Base-by-base conservation (phyloP, 2,797 vertebrate species). In the Yasuhikotakia modesta region DNA sequence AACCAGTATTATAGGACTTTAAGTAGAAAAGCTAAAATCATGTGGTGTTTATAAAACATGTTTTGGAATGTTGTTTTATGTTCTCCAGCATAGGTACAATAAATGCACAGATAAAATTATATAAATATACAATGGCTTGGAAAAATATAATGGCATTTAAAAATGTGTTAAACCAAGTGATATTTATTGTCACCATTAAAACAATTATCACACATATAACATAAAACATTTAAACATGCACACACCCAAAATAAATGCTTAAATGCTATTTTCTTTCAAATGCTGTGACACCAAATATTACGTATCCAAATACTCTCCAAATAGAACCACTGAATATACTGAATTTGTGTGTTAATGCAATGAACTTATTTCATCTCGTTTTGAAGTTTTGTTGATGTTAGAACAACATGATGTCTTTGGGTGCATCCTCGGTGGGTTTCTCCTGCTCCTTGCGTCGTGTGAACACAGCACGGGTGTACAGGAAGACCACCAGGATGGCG, bases 341-440 rank as follows among this genome's bases (percentile, higher is more conserved):
- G n/a, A n/a, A n/a, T n/a, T n/a, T n/a, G n/a, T n/a, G n/a, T n/a
- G n/a, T n/a, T n/a, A n/a, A n/a, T n/a, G n/a, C n/a, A n/a, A n/a
- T n/a, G n/a, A n/a, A n/a, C n/a, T n/a, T n/a, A n/a, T n/a, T n/a
- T n/a, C n/a, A n/a, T n/a, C n/a, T n/a, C n/a, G n/a, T n/a, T n/a
- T n/a, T n/a, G n/a, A n/a, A n/a, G n/a, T n/a, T n/a, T 3, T 73
- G 21, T 14, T 65, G 5, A 7, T 46, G 19, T 70, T 87, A 99
- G 87, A 97, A 99, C 73, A 99, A 91, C 88, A 98, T 95, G 0
- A 95, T 96, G 0, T 99, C 97, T 81, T 92, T 92, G 0, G 95
- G 94, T 0, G 94, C 95, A 0, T 91, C 93, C 76, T 97, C 95
- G 0, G 96, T 94, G 0, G 97, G 96, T 69, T 90, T 94, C 64